Percentiles rank a stretch among this genome's conserved stretches.
phyloP scores from a whole-genome alignment of 2,797 vertebrate genomes.

The Momotus momota region DNA sequence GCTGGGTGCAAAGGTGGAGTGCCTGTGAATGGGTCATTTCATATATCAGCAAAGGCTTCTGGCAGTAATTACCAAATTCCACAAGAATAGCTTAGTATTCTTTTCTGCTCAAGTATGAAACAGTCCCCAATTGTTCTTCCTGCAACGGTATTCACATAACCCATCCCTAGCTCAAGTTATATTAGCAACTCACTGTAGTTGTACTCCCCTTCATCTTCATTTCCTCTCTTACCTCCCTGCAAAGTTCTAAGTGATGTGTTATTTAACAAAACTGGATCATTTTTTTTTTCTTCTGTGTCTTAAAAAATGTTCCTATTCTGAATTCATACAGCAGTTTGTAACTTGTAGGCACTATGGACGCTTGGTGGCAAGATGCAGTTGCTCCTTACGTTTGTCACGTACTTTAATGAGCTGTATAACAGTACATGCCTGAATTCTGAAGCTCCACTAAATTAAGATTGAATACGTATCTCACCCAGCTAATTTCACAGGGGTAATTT shows the following conservation, averaged over 20 bases:
- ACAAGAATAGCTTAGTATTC: background rate
- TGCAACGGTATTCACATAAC: background rate
- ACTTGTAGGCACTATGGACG: background rate
- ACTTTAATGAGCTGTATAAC: background rate
- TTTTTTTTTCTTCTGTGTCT: background rate
- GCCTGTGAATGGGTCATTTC: background rate
- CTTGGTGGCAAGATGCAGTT: background rate
- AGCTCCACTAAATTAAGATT: background rate
- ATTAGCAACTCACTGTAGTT: background rate
- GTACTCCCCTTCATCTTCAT: background rate
- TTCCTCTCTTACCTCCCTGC: rapidly evolving
- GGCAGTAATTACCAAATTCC: slow-evolving; percentile 7
- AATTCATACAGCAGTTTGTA: background rate
- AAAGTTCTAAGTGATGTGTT: background rate
- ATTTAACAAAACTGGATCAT: background rate
- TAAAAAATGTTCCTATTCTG: background rate
- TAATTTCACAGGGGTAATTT: slow-evolving; percentile 5
- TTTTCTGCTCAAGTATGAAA: background rate
- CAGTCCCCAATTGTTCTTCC: background rate
- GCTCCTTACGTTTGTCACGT: background rate
- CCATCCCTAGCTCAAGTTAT: background rate
- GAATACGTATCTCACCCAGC: background rate
- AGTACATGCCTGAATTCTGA: background rate
- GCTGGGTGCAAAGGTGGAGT: slow-evolving; percentile 14
- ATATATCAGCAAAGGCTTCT: background rate